Conservation (phyloP, 2,113 vertebrate genomes). For the Callorhinus ursinus region DNA sequence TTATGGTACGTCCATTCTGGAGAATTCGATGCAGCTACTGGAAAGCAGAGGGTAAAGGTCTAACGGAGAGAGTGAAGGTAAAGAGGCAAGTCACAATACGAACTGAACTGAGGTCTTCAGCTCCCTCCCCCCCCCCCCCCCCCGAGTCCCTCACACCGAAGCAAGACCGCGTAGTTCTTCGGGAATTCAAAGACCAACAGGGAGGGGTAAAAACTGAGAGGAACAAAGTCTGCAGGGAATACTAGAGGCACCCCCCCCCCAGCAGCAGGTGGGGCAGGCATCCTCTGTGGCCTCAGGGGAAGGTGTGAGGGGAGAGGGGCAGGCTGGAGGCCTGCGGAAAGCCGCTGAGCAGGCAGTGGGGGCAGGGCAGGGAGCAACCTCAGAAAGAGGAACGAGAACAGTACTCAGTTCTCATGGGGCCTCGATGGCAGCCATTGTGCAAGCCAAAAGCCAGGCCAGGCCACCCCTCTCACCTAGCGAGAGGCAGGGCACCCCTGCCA, state of each 20-base stretch:
- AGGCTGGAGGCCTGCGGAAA: background rate
- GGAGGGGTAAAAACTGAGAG: background rate
- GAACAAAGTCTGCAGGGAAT: rapidly evolving
- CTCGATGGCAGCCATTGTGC: background rate
- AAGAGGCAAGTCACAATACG: background rate
- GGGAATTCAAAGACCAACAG: background rate
- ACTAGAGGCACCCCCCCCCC: background rate
- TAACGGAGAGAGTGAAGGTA: background rate
- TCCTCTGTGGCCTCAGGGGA: background rate
- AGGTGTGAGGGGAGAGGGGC: background rate
- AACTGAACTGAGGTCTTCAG: background rate
- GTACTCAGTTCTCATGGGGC: background rate
- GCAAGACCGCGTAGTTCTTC: background rate
- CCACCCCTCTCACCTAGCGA: background rate
- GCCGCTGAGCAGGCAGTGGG: background rate
- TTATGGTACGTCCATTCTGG: background rate
- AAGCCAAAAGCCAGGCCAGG: background rate
- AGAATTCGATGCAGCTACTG: background rate
- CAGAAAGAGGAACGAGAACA: background rate
- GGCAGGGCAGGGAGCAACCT: background rate
- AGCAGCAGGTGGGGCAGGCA: background rate
- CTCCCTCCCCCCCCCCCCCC: too few species aligned
- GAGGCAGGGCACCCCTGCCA: too few species aligned
- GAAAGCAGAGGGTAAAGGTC: background rate
- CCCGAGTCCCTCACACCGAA: background rate